These are phyloP conservation scores for Sylvicola fuscatus DNA, from an alignment of 2,888 invertebrate genomes.

Conservation along the genomic window DNA sequence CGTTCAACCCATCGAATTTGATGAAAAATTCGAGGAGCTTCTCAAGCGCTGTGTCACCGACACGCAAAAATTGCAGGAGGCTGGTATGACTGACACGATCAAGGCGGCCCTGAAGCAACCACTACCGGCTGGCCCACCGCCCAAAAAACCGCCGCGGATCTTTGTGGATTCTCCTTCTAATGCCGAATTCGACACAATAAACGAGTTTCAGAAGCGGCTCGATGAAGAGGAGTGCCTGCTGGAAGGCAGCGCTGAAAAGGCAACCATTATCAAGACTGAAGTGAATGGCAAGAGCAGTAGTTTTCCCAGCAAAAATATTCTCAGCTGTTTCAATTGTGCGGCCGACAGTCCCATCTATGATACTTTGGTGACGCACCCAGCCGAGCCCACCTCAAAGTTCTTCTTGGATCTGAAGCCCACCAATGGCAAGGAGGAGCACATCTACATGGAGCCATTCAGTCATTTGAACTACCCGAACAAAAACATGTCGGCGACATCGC, in stretches of 20 bases:
- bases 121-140: slow-evolving; percentile 46
- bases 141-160: slow-evolving; percentile 52
- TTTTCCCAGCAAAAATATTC: not conserved
- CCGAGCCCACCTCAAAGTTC: slow-evolving; percentile 6
- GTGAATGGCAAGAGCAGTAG: not conserved
- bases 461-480: slow-evolving; percentile 9
- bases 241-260: too few relatives aligned
- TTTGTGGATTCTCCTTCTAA: slow-evolving; percentile 25
- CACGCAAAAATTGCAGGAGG: slow-evolving; percentile 14
- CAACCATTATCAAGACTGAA: not conserved
- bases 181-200: too few relatives aligned
- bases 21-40: slow-evolving; percentile 9
- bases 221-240: too few relatives aligned
- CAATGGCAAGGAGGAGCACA: slow-evolving; percentile 8
- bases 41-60: slow-evolving; percentile 16
- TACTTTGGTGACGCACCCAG: slow-evolving; percentile 9
- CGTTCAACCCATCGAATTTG: slow-evolving; percentile 7
- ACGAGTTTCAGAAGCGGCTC: too few relatives aligned
- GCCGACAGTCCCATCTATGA: slow-evolving; percentile 5
- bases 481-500: too few relatives aligned
- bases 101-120: slow-evolving; percentile 45
- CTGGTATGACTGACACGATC: slow-evolving; percentile 30
- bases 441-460: slow-evolving; percentile 14
- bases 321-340: not conserved
- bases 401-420: not conserved